Conservation (phyloP, 2,888 invertebrate species). For the Kuschelorhynchus macadamiae region DNA sequence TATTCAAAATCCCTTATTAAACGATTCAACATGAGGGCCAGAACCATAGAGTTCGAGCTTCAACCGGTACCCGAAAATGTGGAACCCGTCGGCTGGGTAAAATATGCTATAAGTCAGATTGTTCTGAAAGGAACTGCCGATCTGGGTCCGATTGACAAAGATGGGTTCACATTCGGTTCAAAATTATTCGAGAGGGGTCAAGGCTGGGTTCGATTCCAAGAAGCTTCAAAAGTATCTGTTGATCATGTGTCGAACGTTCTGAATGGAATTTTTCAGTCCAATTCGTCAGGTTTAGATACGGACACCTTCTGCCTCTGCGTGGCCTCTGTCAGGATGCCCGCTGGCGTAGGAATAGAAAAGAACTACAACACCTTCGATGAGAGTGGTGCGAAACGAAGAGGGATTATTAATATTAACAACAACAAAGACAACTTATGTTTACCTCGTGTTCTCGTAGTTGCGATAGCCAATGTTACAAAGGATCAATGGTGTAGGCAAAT, state of each 20-base stretch:
- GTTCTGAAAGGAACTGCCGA: neutral
- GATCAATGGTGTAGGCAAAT: conserved; percentile 31
- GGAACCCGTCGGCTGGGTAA: neutral
- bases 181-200: neutral
- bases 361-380: conserved; percentile 1
- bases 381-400: neutral
- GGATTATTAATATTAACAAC: conserved; percentile 20
- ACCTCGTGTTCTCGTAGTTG: conserved; percentile 46
- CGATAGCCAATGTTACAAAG: conserved; percentile 36
- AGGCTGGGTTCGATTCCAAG: neutral
- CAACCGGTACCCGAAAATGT: neutral
- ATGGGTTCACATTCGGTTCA: conserved; percentile 1
- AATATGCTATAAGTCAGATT: neutral
- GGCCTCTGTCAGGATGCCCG: neutral
- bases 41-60: conserved; percentile 3
- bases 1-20: neutral
- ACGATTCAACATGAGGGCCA: neutral
- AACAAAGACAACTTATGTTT: conserved; percentile 50
- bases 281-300: neutral
- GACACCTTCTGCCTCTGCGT: neutral
- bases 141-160: neutral
- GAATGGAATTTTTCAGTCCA: conserved; percentile 18
- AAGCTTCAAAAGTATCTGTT: neutral
- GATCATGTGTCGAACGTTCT: neutral
- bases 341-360: neutral